Base-by-base conservation (phyloP, 2,113 vertebrate species). In the Pantherophis guttatus region DNA sequence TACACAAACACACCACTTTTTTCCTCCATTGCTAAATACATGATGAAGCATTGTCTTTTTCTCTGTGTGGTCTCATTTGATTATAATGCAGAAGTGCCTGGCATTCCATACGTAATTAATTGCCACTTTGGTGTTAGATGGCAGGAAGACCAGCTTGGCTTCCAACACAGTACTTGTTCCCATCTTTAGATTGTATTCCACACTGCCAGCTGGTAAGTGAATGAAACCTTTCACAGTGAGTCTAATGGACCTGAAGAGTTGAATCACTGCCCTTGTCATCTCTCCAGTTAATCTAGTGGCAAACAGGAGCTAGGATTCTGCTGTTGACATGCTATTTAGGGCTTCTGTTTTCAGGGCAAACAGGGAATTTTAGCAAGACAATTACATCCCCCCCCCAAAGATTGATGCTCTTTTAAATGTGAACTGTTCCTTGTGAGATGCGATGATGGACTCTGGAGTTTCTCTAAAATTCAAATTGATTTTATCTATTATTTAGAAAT, bases 101-200 rank as follows among this genome's bases (percentile, higher is more conserved):
- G 97, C 94, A 92, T 96, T 97, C 97, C 97, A 97, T 97, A 62
- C 94, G 94, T 97, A 98, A 98, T 97, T 97, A 97, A 98, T 97
- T 94, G 96, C 90, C 39, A 44, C 96, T 97, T 97, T 97, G 96
- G 97, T 97, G 97, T 98, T 97, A 94, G 96, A 96, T 97, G 96
- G 95, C 96, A 96, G 94, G 0, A 0, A 93, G 96, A 94, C 94
- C 94, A 54, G 91, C 89, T 93, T 94, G 93, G 93, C 92, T 96
- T 94, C 96, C 87, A 58, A 94, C 23, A 88, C 95, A 94, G 94
- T 2, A n/a, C 94, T 93, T 93, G 92, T 95, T 97, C 97, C 8
- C 93, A 90, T 97, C 96, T 96, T 96, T 94, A 97, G 96, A 95
- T 95, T 96, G 95, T 15, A 62, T 92, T 91, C 94, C 91, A 86